A percentile compares a stretch with the other conserved stretches of the same genome.
Conservation (phyloP, 2,797 vertebrate genomes). For the Cercopithecus mitis region DNA sequence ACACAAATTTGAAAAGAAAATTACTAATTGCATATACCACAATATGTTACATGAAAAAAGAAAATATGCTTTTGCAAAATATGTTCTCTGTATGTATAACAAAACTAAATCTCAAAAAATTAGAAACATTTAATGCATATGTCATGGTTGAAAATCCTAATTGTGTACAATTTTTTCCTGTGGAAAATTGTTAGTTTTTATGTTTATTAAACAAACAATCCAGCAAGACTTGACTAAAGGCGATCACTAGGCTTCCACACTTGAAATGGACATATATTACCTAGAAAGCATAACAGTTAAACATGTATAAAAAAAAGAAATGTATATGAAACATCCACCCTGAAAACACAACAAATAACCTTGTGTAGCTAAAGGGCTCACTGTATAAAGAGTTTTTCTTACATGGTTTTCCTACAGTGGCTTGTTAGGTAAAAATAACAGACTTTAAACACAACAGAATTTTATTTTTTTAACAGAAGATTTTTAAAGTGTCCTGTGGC, state of each 20-base stretch:
- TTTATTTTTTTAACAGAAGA: neutral
- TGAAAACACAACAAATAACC: neutral
- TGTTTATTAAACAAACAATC: neutral
- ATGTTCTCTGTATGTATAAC: neutral
- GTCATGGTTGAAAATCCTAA: neutral
- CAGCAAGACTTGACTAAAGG: neutral
- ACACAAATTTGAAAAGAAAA: slow-evolving; percentile 51
- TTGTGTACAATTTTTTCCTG: neutral
- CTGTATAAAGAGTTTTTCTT: neutral
- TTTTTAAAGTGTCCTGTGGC: neutral
- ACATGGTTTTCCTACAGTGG: neutral
- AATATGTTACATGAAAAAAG: neutral
- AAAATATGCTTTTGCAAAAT: neutral
- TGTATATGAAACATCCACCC: neutral
- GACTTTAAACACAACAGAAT: neutral
- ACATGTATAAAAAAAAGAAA: neutral
- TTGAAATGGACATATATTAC: neutral
- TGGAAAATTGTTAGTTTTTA: slow-evolving; percentile 6
- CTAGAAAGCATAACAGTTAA: neutral
- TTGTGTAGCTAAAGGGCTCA: neutral
- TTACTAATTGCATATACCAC: neutral
- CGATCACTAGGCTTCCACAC: neutral
- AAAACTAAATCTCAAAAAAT: slow-evolving; percentile 31
- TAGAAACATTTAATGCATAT: neutral
- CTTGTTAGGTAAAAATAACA: neutral